Conservation (phyloP, 37 sponge, comb jelly and placozoan genomes). For the Axinella damicornis region DNA sequence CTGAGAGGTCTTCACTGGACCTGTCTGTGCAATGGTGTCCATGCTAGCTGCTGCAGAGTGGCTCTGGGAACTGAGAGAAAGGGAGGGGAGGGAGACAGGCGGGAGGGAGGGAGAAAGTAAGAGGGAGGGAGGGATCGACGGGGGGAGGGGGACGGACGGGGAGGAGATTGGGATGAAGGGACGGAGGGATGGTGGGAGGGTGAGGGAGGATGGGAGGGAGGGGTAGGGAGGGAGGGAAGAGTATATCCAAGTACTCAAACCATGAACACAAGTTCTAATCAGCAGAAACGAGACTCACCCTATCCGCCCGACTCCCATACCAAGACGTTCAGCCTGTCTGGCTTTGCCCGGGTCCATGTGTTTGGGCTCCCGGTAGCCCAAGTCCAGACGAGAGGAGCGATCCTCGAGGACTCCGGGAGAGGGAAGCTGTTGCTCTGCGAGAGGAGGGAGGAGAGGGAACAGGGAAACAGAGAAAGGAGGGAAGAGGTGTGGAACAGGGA, state of each 20-base stretch:
- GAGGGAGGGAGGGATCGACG: not conserved
- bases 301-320: constrained; percentile 86
- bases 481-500: not conserved
- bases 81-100: constrained; percentile 14
- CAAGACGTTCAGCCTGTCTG: constrained; percentile 89
- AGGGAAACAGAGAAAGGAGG: not conserved
- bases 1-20: constrained; percentile 15
- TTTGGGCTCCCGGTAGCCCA: constrained; percentile 20
- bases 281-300: constrained; percentile 36
- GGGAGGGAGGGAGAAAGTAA: constrained; percentile 1
- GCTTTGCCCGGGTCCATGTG: constrained; percentile 76
- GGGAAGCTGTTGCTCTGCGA: too few species aligned
- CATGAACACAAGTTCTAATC: too few species aligned
- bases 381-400: constrained; percentile 31
- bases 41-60: constrained; percentile 88
- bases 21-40: constrained; percentile 85
- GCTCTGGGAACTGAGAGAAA: constrained; percentile 30
- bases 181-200: too few species aligned
- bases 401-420: not conserved
- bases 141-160: not conserved
- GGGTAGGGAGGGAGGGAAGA: too few species aligned
- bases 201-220: too few species aligned
- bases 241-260: too few species aligned
- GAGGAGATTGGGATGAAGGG: not conserved
- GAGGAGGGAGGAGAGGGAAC: too few species aligned